Percentiles rank a stretch among this genome's conserved stretches.
These are phyloP conservation scores for Percina caprodes DNA, from an alignment of 2,113 vertebrate genomes.

Conservation along the genomic window DNA sequence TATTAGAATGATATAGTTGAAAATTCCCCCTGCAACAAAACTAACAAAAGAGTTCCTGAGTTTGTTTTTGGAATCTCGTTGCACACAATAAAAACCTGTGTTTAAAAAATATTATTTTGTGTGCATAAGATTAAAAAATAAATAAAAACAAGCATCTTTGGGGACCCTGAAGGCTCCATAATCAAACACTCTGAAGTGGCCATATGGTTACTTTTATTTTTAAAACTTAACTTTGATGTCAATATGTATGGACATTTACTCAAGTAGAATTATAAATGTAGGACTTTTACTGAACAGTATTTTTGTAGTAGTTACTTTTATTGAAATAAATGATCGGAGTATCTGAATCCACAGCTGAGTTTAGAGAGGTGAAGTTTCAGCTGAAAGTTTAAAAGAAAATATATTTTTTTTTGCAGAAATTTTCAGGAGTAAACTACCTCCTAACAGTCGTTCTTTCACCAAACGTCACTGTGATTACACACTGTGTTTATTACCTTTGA, in stretches of 20 bases:
- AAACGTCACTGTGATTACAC: not conserved
- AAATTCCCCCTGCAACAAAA: too few species aligned
- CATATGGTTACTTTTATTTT: not conserved
- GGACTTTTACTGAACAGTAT: too few species aligned
- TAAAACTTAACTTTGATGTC: not conserved
- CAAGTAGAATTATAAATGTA: not conserved
- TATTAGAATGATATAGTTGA: too few species aligned
- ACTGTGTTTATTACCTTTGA: constrained; percentile 82
- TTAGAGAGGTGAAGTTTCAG: not conserved
- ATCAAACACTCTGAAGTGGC: not conserved
- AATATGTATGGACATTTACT: too few species aligned
- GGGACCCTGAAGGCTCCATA: not conserved
- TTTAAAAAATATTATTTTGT: not conserved
- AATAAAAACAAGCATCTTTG: not conserved
- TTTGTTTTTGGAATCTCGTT: too few species aligned
- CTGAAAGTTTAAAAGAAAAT: not conserved
- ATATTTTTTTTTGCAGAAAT: not conserved
- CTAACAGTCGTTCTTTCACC: not conserved
- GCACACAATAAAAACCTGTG: too few species aligned
- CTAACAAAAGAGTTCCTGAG: too few species aligned
- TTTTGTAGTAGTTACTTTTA: too few species aligned
- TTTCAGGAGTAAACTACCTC: not conserved
- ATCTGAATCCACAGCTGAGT: not conserved
- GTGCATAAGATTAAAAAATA: not conserved
- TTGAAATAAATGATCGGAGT: too few species aligned